Evolutionary conservation across 1,140 invertebrate species (phyloP), one percentile per base, ranked within the genome.

Genomic region (Zaprionus inermis): DNA sequence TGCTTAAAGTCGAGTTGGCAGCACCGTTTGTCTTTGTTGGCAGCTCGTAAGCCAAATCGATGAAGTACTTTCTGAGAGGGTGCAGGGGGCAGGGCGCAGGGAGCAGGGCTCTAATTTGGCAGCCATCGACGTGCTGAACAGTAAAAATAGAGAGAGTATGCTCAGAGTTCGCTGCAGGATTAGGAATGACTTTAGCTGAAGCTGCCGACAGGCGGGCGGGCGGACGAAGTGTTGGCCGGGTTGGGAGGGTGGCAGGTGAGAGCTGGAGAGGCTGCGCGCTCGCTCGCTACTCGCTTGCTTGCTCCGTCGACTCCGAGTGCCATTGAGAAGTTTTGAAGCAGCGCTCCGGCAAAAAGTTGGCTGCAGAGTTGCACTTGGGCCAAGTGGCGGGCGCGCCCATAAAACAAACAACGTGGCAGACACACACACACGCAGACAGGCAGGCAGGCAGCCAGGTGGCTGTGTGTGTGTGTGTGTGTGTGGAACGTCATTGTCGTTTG

Each of bases 271-370:
- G 56, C 46, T 46, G 74, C 24, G 1, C 22, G n/a, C n/a, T n/a
- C n/a, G n/a, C 22, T 1, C 22, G 1, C 22, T 4, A 4, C 73
- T 60, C 52, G 60, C 76, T 38, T 4, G 24, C 24, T 28, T 44
- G 38, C 38, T 44, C n/a, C 38, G 64, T 60, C 65, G 58, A 61
- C 30, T 60, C 67, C 72, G 76, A 86, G 82, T 79, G 82, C 83
- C 83, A 86, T 86, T 83, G 83, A 86, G 79, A 86, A 86, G 72
- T 86, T 86, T 86, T 88, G 79, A 82, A 86, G 82, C 78, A 44
- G 38, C 38, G 74, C 68, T 76, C 30, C 78, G 81, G 70, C 74
- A 86, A 86, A 44, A 85, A 85, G 82, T 85, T 85, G 82, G 76
- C 83, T 88, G 77, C 79, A 76, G 55, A 86, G 76, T 88, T 88